Evolutionary conservation across 2,888 invertebrate genomes (phyloP).

Genomic region (Steinernema hermaphroditum): DNA sequence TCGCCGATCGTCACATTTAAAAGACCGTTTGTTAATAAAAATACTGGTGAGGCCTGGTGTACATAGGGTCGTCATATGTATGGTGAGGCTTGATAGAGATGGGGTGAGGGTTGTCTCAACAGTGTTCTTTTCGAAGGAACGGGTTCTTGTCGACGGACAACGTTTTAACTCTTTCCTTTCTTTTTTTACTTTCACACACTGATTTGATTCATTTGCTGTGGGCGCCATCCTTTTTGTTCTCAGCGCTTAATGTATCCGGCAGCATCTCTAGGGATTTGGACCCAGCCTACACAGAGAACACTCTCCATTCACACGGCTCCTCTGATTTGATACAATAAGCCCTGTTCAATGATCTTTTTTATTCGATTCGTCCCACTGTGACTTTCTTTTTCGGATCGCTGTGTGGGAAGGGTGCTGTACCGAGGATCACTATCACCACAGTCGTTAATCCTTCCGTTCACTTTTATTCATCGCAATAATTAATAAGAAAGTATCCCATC

Average conservation of each 20-base stretch:
- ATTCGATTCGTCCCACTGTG: background rate
- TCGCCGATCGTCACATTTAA: background rate
- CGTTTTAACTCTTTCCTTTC: conserved; percentile 9
- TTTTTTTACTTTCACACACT: conserved; percentile 30
- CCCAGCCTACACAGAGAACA: background rate
- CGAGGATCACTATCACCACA: background rate
- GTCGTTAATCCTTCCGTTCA: background rate
- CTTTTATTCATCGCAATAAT: conserved; percentile 12
- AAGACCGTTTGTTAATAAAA: background rate
- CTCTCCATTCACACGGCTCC: background rate
- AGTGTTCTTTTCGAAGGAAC: too few relatives aligned
- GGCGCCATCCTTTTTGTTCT: conserved; percentile 29
- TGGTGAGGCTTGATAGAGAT: background rate
- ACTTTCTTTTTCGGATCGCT: background rate
- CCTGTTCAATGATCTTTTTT: conserved; percentile 16
- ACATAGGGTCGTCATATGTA: background rate
- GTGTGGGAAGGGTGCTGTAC: background rate
- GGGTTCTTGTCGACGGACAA: too few relatives aligned
- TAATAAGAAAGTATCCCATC: background rate
- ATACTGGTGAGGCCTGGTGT: background rate
- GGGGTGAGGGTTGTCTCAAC: background rate
- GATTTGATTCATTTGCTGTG: conserved; percentile 31
- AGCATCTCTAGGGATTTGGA: conserved; percentile 24
- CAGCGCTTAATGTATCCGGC: conserved; percentile 27
- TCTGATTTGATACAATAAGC: background rate